phyloP scores from a whole-genome alignment of 2,113 vertebrate species.

The Tonatia bakeri region DNA sequence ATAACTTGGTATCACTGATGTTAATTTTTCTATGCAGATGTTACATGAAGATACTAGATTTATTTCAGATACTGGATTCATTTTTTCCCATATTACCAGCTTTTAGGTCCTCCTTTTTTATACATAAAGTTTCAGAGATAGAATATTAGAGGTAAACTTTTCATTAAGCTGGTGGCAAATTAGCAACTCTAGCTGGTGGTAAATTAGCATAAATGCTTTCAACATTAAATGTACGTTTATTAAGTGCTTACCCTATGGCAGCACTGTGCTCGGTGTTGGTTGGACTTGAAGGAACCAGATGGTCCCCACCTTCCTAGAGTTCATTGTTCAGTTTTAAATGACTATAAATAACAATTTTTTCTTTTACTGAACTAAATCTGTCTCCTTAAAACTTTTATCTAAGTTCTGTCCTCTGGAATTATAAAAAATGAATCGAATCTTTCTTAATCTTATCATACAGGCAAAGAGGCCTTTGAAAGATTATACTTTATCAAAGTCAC shows the following conservation, averaged over 20 bases:
- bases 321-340: background rate
- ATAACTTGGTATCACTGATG: background rate
- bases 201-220: background rate
- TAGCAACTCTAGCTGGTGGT: background rate
- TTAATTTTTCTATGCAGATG: background rate
- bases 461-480: conserved; percentile 20
- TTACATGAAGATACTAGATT: background rate
- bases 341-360: background rate
- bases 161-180: background rate
- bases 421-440: background rate
- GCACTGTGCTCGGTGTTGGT: background rate
- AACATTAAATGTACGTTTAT: background rate
- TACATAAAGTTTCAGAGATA: background rate
- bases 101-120: background rate
- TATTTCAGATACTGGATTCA: background rate
- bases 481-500: conserved; percentile 31
- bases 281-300: background rate
- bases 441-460: background rate
- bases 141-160: background rate
- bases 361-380: background rate
- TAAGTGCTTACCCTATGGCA: background rate
- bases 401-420: background rate
- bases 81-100: background rate
- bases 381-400: conserved; percentile 6
- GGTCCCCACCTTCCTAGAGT: background rate